Conservation (phyloP, 2,797 vertebrate species). For the Sebastes kiyomatsui region DNA sequence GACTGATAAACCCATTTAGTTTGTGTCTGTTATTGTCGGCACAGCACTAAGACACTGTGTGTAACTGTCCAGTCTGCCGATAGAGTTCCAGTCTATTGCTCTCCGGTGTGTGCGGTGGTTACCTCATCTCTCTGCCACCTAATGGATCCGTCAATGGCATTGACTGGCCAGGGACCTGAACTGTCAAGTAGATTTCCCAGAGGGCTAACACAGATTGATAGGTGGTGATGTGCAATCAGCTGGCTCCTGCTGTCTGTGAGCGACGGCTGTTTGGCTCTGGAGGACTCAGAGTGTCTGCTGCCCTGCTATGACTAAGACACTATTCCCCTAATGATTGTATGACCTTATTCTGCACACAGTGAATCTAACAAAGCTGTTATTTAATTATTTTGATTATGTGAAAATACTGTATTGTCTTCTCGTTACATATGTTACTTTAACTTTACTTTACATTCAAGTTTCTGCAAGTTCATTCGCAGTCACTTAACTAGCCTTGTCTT, state of each 20-base stretch:
- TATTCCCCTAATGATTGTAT: neutral
- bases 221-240: constrained; percentile 8
- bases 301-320: neutral
- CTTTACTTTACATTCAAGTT: neutral
- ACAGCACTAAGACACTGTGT: neutral
- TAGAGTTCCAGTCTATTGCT: constrained; percentile 17
- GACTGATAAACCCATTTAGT: constrained; percentile 40
- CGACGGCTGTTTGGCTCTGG: constrained; percentile 5
- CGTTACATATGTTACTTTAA: neutral
- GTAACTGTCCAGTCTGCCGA: neutral
- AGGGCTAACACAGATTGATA: constrained; percentile 32
- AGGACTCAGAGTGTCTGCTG: neutral
- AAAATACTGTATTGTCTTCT: neutral
- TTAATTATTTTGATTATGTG: neutral
- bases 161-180: constrained; percentile 25
- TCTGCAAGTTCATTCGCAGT: neutral
- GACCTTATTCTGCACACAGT: neutral
- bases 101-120: constrained; percentile 2
- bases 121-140: constrained; percentile 25
- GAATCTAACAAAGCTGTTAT: neutral
- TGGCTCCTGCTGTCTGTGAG: neutral
- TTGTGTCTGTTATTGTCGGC: constrained; percentile 21
- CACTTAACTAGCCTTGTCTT: neutral
- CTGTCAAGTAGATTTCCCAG: constrained; percentile 48
- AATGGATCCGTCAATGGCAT: constrained; percentile 43